Evolutionary conservation across 2,797 vertebrate genomes (phyloP), one percentile per base, ranked within the genome.

Genomic region (Sebastes nivosus): DNA sequence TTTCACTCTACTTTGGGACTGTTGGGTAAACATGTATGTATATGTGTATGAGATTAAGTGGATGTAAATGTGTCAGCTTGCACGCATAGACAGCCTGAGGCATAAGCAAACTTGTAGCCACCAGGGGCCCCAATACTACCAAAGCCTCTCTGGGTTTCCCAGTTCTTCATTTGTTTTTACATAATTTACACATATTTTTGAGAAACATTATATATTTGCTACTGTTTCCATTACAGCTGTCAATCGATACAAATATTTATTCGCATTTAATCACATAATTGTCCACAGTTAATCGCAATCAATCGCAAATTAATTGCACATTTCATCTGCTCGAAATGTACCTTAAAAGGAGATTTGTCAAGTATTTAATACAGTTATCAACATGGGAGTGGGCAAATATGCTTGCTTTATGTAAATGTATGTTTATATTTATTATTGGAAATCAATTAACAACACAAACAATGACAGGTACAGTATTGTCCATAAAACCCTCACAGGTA

Each of bases 1-100:
- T 77, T 83, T 84, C 22, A 76, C 66, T 75, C 57, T 72, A 78
- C 65, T 74, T 36, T 36, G n/a, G 55, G 75, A 75, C 57, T 86
- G 67, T 25, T 73, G 65, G 67, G 54, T 79, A 81, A 88, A 59
- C 52, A 75, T 75, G 18, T 12, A 73, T 80, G 68, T 34, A 24
- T 67, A 14, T 76, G 55, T 73, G 30, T 30, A 60, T 63, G 65
- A 30, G 59, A 52, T 9, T 52, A 8, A 54, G n/a, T 71, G 25
- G 13, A 30, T 79, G 32, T 72, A 46, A 14, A 67, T 65, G 34
- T 74, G 27, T 66, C 34, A 25, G 24, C 10, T 8, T 64, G 54
- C 72, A 18, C 16, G 8, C 24, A 46, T 7, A 55, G 34, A 77
- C 22, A 77, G 72, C 75, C 68, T 11, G n/a, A 83, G 80, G 76